These are phyloP conservation scores for Cheilosia urbana DNA, from an alignment of 2,888 invertebrate species.

Conservation along the genomic window DNA sequence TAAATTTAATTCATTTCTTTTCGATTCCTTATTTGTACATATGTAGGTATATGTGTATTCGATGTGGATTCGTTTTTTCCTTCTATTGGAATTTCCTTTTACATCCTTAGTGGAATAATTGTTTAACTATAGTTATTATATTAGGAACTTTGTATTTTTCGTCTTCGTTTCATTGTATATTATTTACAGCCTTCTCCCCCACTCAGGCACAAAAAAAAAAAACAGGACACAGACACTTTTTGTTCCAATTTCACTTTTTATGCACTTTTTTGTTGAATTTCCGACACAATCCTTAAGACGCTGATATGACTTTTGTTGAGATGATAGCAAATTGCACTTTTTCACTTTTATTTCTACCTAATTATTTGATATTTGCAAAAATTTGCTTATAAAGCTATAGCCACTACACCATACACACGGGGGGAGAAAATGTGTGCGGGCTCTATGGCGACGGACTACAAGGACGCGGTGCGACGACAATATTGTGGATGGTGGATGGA, in stretches of 20 bases:
- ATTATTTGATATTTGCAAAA: conserved; percentile 23
- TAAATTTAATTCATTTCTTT: conserved; percentile 53
- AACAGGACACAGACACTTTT: conserved; percentile 44
- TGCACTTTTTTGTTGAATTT: conserved; percentile 3
- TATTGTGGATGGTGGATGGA: conserved; percentile 53
- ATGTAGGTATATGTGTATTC: conserved; percentile 41
- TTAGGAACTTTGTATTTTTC: conserved; percentile 55
- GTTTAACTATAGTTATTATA: conserved; percentile 6
- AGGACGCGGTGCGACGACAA: conserved; percentile 43
- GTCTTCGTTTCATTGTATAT: conserved; percentile 37
- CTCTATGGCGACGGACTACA: conserved; percentile 39
- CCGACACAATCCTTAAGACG: not conserved
- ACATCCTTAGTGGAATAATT: conserved; percentile 9
- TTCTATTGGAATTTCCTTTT: conserved; percentile 2
- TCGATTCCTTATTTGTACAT: conserved; percentile 54
- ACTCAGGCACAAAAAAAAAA: conserved; percentile 9
- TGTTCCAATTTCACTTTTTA: conserved; percentile 41
- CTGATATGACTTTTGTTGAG: not conserved
- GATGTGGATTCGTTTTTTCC: conserved; percentile 46
- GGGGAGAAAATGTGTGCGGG: conserved; percentile 49
- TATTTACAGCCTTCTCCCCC: conserved; percentile 22
- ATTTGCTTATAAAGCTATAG: conserved; percentile 18
- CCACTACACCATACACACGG: conserved; percentile 32
- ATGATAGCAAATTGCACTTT: not conserved
- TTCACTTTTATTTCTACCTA: not conserved